Base-by-base conservation (phyloP, 2,888 invertebrate genomes). In the Ennomos quercinarius region DNA sequence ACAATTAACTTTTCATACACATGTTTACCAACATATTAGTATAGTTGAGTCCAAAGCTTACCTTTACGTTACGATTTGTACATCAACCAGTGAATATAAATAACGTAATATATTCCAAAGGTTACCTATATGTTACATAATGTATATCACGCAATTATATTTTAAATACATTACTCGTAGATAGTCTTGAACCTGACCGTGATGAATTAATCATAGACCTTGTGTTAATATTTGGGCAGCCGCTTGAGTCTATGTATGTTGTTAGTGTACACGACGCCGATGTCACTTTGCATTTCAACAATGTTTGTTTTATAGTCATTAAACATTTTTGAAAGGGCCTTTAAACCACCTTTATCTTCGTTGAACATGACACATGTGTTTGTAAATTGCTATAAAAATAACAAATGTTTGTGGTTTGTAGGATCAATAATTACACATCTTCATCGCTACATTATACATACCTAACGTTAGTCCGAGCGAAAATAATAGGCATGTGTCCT, bases 351-450 rank as follows among this genome's bases (percentile, higher is more conserved):
- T 48, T 55, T 48, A 17, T 43, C 51, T 48, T 59, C 61, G 69
- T 78, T 80, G 73, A 73, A 76, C 73, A 72, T 68, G 78, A 70
- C 79, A 73, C 76, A 60, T 37, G 61, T 46, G 66, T 48, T 60
- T 53, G 48, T 62, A 48, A 59, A 43, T 63, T 64, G 56, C 50
- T 61, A 49, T 48, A 13, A 10, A 13, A 61, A 56, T 54, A 61
- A 58, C 58, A 53, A 42, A 45, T 50, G 46, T 63, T 36, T 55
- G 49, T 61, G 60, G 52, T 60, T 34, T 37, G 43, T 49, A 37
- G 50, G 40, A 36, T 38, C 43, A 48, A 39, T 58, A 47, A 52
- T 47, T 17, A 47, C 41, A 37, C 51, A 47, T 38, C 36, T 36
- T 52, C 6, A 27, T 27, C 27, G 27, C 27, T 27, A 3, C 27